Percentiles rank a stretch among this genome's conserved stretches.
Conservation (phyloP, 2,113 vertebrate genomes). For the Carassius gibelio region DNA sequence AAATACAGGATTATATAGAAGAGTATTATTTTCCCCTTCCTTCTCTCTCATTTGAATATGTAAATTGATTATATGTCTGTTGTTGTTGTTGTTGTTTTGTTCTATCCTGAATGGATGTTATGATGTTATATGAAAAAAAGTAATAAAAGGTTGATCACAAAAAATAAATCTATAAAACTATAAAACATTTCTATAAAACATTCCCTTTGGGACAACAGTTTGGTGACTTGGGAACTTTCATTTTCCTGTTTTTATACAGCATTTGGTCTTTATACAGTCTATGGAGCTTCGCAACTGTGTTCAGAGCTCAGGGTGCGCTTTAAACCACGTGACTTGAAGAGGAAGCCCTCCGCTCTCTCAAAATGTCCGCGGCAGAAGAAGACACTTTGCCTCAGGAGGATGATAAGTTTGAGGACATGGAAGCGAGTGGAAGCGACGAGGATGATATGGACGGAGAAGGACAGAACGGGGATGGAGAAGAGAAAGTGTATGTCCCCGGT, state of each 20-base stretch:
- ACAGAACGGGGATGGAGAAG: slow-evolving; percentile 48
- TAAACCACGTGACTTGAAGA: slow-evolving; percentile 67
- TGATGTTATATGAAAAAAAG: no score
- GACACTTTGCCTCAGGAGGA: slow-evolving; percentile 69
- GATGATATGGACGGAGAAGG: slow-evolving; percentile 71
- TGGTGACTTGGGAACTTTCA: neutral
- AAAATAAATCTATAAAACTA: neutral
- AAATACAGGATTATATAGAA: no score
- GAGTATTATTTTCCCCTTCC: no score
- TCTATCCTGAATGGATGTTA: no score
- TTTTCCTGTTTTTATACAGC: neutral
- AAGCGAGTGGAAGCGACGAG: slow-evolving; percentile 59
- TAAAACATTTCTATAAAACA: neutral
- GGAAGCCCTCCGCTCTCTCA: slow-evolving; percentile 64
- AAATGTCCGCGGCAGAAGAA: slow-evolving; percentile 77
- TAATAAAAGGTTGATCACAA: no score
- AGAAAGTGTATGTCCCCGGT: slow-evolving; percentile 83
- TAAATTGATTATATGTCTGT: no score
- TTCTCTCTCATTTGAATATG: no score
- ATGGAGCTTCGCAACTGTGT: neutral
- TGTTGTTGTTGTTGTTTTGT: no score
- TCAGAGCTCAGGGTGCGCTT: neutral
- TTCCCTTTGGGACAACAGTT: neutral
- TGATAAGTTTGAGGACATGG: slow-evolving; percentile 68
- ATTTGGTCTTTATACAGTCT: no score